A percentile compares a stretch with the other conserved stretches of the same genome.
Conservation (phyloP, 1,140 invertebrate genomes). For the Halictus rubicundus region DNA sequence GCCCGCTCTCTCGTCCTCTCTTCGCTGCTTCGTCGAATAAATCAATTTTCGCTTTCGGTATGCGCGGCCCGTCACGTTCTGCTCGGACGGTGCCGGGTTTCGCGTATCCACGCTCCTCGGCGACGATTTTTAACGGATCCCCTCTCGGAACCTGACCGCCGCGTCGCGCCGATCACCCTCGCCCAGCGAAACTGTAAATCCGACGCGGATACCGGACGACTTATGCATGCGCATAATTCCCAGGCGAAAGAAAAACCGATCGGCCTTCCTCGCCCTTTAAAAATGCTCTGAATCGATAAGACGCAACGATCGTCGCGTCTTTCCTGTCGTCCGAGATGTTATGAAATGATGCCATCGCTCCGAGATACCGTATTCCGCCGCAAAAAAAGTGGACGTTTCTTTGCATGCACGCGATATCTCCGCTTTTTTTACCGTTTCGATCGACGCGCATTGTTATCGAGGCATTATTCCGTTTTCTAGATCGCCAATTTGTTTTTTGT, state of each 20-base stretch:
- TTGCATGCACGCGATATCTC: too few relatives aligned
- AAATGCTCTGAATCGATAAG: too few relatives aligned
- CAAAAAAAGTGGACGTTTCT: too few relatives aligned
- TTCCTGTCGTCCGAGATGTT: too few relatives aligned
- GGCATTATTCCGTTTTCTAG: too few relatives aligned
- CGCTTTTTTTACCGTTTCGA: too few relatives aligned
- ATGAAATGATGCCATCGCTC: not conserved
- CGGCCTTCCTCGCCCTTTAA: too few relatives aligned
- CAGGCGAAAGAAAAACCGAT: not conserved
- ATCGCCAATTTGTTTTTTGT: too few relatives aligned
- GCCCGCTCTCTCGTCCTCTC: conserved; percentile 35
- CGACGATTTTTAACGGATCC: not conserved
- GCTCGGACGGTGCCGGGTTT: not conserved
- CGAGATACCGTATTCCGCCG: too few relatives aligned
- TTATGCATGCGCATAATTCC: conserved; percentile 30
- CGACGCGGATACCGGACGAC: not conserved
- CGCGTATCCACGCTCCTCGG: not conserved
- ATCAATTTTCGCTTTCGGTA: conserved; percentile 61
- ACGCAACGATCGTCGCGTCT: too few relatives aligned
- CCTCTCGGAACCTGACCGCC: not conserved
- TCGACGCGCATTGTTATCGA: too few relatives aligned
- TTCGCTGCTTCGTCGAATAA: conserved; percentile 38
- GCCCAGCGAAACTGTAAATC: too few relatives aligned
- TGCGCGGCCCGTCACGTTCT: conserved; percentile 29
- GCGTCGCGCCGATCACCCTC: not conserved